Conservation (phyloP, 92 coral and sea anemone species). For the Porites rus region DNA sequence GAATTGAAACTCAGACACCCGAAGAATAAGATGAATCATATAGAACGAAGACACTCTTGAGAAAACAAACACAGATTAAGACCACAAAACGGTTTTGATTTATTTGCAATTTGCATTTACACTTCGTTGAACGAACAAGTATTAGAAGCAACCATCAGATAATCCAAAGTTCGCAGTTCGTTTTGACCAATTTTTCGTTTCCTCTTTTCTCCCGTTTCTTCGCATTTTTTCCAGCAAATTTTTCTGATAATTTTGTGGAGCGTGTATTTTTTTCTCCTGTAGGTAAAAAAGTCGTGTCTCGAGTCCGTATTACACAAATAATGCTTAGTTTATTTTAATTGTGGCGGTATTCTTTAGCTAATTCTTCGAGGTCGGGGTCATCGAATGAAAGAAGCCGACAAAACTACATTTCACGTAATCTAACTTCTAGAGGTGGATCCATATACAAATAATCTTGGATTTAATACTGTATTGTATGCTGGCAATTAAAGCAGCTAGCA, state of each 20-base stretch:
- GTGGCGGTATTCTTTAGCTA: slow-evolving; percentile 25
- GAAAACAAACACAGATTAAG: neutral
- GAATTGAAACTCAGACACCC: too few relatives aligned
- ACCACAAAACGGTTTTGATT: slow-evolving; percentile 12
- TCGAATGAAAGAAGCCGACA: slow-evolving; percentile 7
- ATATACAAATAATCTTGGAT: neutral
- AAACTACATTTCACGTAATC: neutral
- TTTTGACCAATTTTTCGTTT: neutral
- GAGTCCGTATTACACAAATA: neutral
- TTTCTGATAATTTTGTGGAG: neutral
- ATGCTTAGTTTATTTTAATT: neutral
- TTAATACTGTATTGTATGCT: neutral
- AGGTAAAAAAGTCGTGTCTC: neutral
- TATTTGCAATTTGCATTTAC: slow-evolving; percentile 19
- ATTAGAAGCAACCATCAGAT: neutral
- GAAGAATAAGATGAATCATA: too few relatives aligned
- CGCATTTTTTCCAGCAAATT: neutral
- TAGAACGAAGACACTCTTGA: too few relatives aligned
- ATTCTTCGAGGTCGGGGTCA: slow-evolving; percentile 24
- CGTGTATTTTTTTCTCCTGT: neutral
- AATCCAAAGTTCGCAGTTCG: neutral
- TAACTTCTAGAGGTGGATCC: neutral
- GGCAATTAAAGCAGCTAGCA: neutral
- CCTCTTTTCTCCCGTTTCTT: neutral
- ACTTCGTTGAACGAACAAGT: slow-evolving; percentile 1